These are phyloP conservation scores for Argyrosomus regius DNA, from an alignment of 2,797 vertebrate species.

Conservation along the genomic window DNA sequence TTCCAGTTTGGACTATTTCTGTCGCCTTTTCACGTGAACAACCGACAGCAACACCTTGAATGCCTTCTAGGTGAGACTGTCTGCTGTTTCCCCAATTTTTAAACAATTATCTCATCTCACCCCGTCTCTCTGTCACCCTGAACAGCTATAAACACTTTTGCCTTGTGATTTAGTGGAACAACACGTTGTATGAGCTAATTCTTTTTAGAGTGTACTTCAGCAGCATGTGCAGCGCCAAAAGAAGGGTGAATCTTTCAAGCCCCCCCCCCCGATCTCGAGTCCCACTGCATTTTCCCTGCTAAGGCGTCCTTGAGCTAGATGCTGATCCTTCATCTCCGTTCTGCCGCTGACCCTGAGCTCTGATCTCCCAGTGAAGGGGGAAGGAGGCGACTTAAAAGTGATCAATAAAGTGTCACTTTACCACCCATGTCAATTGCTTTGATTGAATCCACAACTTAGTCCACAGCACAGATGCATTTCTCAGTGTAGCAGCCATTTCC, in stretches of 20 bases:
- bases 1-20: background rate
- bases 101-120: too few relatives aligned
- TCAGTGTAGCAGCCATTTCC: conserved; percentile 48
- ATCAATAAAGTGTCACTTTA: conserved; percentile 52
- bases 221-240: conserved; percentile 1
- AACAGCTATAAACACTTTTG: background rate
- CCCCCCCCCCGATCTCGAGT: background rate
- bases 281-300: conserved; percentile 22
- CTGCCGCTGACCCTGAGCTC: conserved; percentile 43
- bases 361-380: conserved; percentile 17
- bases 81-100: too few relatives aligned
- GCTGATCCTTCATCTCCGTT: conserved; percentile 40
- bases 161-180: too few relatives aligned
- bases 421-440: conserved; percentile 29
- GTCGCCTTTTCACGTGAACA: background rate
- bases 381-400: conserved; percentile 25
- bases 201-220: background rate
- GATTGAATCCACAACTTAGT: conserved; percentile 43
- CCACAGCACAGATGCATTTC: conserved; percentile 23
- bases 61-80: background rate
- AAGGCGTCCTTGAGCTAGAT: conserved; percentile 46
- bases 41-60: background rate
- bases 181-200: background rate
- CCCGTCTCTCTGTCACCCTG: background rate
- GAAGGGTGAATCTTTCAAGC: conserved; percentile 4